Conservation (phyloP, 1,140 invertebrate species). For the Chrysomallon squamiferum region DNA sequence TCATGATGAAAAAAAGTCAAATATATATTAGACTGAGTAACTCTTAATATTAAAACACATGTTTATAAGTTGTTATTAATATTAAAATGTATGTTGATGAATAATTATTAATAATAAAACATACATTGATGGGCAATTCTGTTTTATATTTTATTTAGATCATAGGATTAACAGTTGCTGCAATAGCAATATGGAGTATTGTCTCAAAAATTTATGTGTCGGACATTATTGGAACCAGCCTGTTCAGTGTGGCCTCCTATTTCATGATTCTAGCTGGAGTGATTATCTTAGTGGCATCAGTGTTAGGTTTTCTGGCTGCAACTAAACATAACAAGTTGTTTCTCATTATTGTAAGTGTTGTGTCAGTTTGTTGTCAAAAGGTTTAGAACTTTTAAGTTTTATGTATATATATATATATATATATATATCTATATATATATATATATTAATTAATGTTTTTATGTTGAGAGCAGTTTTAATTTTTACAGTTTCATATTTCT, state of each 20-base stretch:
- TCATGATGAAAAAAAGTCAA: too few species aligned
- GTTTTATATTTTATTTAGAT: constrained; percentile 21
- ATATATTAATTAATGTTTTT: neutral
- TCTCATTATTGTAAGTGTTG: constrained; percentile 29
- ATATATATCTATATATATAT: neutral
- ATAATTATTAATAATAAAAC: too few species aligned
- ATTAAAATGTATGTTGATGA: too few species aligned
- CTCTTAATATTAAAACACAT: neutral
- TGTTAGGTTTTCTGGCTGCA: constrained; percentile 28
- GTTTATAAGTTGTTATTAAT: neutral
- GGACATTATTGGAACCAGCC: constrained; percentile 29
- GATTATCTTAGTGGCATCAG: constrained; percentile 22
- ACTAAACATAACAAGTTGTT: constrained; percentile 17
- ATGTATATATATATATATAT: neutral
- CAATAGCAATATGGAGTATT: constrained; percentile 40
- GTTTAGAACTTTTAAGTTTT: neutral
- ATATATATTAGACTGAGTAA: too few species aligned
- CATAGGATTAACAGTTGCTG: constrained; percentile 23
- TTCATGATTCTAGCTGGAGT: constrained; percentile 30
- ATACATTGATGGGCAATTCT: too few species aligned
- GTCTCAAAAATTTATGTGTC: constrained; percentile 40
- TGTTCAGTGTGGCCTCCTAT: constrained; percentile 34
- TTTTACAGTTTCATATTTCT: neutral
- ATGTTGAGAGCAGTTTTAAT: neutral
- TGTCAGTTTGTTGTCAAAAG: neutral